A percentile compares a stretch with the other conserved stretches of the same genome.
Conservation (phyloP, 2,888 invertebrate species). For the Heliconius aoede region DNA sequence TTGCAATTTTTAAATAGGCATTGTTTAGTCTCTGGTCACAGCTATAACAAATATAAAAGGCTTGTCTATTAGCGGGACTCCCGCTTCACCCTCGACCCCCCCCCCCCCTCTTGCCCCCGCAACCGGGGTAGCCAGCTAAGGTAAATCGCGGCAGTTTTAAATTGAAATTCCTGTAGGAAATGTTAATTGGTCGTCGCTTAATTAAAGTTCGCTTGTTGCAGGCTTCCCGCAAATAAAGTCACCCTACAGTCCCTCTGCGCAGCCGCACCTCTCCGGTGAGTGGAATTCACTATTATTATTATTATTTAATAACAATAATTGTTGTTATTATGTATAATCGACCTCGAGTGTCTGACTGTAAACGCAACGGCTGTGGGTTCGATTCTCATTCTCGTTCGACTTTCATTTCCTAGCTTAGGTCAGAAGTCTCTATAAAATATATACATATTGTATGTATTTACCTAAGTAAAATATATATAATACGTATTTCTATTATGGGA, state of each 20-base stretch:
- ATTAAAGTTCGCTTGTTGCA: conserved; percentile 71
- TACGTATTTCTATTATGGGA: too few relatives aligned
- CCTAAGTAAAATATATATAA: too few relatives aligned
- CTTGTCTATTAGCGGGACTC: conserved; percentile 25
- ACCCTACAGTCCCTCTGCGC: conserved; percentile 84
- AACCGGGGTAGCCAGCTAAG: conserved; percentile 29
- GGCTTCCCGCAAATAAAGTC: conserved; percentile 87
- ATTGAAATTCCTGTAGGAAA: conserved; percentile 61
- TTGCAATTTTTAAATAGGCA: neutral
- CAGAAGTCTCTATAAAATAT: too few relatives aligned
- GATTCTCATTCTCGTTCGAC: too few relatives aligned
- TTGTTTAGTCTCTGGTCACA: neutral
- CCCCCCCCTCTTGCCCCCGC: neutral
- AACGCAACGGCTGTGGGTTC: too few relatives aligned
- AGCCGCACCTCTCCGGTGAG: conserved; percentile 86
- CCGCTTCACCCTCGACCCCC: neutral
- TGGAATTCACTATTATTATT: conserved; percentile 39
- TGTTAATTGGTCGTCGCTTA: conserved; percentile 63
- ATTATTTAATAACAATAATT: neutral
- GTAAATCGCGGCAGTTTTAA: conserved; percentile 50
- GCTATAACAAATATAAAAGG: neutral
- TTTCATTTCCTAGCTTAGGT: too few relatives aligned
- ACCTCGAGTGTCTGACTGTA: too few relatives aligned
- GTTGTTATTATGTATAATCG: conserved; percentile 16
- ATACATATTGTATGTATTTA: too few relatives aligned